Evolutionary conservation across 2,797 vertebrate species (phyloP).

Genomic region (Anolis apletophallus): DNA sequence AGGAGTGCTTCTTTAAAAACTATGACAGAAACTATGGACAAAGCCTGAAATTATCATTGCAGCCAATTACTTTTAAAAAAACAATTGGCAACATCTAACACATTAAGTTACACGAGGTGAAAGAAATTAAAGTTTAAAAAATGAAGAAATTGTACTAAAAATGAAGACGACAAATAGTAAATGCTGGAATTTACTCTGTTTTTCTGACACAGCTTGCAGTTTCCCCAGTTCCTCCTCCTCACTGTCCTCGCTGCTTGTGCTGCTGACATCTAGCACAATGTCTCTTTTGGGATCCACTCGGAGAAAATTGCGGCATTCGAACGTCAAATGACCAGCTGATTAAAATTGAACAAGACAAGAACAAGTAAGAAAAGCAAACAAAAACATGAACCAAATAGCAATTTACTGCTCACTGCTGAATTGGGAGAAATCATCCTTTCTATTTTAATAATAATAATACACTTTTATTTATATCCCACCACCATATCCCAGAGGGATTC

Average conservation of each 20-base stretch:
- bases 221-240: slow-evolving; percentile 86
- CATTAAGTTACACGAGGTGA: neutral
- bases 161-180: neutral
- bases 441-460: neutral
- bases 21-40: neutral
- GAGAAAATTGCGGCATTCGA: slow-evolving; percentile 97
- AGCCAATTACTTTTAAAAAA: neutral
- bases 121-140: neutral
- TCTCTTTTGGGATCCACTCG: slow-evolving; percentile 96
- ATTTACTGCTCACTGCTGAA: neutral
- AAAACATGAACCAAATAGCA: neutral
- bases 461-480: too few species aligned
- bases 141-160: neutral
- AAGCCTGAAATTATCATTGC: neutral
- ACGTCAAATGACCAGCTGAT: slow-evolving; percentile 95
- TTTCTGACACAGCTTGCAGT: slow-evolving; percentile 76
- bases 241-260: slow-evolving; percentile 95
- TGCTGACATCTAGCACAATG: slow-evolving; percentile 97
- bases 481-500: too few species aligned
- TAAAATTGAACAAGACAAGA: slow-evolving; percentile 45
- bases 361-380: neutral
- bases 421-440: neutral
- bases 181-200: slow-evolving; percentile 74
- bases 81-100: neutral
- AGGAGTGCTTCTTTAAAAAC: neutral